These are phyloP conservation scores for Seriola quinqueradiata DNA, from an alignment of 2,113 vertebrate species.

Conservation along the genomic window DNA sequence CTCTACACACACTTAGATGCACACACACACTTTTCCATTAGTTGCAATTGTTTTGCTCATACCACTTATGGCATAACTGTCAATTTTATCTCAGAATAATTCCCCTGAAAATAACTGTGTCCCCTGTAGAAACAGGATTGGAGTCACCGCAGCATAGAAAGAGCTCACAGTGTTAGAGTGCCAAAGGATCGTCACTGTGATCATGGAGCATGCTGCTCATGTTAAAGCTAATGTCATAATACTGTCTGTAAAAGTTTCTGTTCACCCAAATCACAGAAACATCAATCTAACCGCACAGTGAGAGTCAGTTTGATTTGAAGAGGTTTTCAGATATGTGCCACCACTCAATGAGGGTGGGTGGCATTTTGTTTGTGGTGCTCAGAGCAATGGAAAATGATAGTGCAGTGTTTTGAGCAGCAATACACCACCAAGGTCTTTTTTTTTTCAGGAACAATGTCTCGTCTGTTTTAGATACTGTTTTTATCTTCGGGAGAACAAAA, in stretches of 20 bases:
- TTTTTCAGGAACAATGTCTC: no score
- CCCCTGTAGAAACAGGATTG: no score
- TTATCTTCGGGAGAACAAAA: no score
- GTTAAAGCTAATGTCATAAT: neutral
- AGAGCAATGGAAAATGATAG: neutral
- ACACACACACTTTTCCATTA: slow-evolving; percentile 36
- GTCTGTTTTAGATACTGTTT: no score
- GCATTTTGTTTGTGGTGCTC: neutral
- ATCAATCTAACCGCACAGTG: neutral
- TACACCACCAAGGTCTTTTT: no score
- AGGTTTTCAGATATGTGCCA: neutral
- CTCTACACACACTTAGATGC: neutral
- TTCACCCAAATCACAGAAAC: neutral
- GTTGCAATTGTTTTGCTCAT: slow-evolving; percentile 1
- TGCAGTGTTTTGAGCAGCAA: neutral
- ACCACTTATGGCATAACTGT: slow-evolving; percentile 15
- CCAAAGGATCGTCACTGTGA: neutral
- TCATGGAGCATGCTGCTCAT: neutral
- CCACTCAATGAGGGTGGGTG: neutral
- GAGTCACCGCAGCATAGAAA: neutral
- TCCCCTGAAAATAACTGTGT: neutral
- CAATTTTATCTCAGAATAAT: slow-evolving; percentile 1
- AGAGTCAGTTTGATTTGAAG: neutral
- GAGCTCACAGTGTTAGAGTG: neutral
- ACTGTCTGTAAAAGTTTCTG: neutral